Base-by-base conservation (phyloP, 2,797 vertebrate species). In the Paguma larvata region DNA sequence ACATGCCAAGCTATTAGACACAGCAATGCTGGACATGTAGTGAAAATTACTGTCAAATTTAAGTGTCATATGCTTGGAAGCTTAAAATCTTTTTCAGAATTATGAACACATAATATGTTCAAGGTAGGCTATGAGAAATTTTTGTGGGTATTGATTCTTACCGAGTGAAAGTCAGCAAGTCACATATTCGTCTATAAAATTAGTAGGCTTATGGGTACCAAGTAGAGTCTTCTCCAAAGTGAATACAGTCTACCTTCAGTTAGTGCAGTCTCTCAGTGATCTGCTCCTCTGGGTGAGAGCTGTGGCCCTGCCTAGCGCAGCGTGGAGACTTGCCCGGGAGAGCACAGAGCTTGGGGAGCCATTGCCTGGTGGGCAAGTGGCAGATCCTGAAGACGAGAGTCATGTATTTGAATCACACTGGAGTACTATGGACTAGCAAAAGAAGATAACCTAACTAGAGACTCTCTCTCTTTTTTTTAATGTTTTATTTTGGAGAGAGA, bases 21-120 rank as follows among this genome's bases (percentile, higher is more conserved):
- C 5, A 67, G 25, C 89, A 86, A 67, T 65, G 7, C 46, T 85
- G 73, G 44, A 19, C 73, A 46, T n/a, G 11, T 59, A 67, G 44
- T 85, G 34, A 79, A 85, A 79, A 80, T 88, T 48, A 75, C 27
- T 73, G 34, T 85, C 80, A 85, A 73, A 56, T 73, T 93, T 80
- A 79, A 86, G 30, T 67, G 56, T 56, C n/a, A 23, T 65, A 11
- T 56, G 48, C 6, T 73, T 73, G 56, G 67, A 72, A 73, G 73
- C 67, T 96, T n/a, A 67, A 59, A 93, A 73, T 75, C 18, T 65
- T 56, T 79, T 89, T 78, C 41, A 48, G 32, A 41, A 56, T 46
- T 80, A 25, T 15, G 38, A 80, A 80, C 25, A 67, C 19, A 89
- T 21, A 19, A 5, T 72, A 65, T 90, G 15, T 85, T 62, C 80